These are phyloP conservation scores for Heliconius cydno DNA, from an alignment of 2,888 invertebrate genomes.

Conservation along the genomic window DNA sequence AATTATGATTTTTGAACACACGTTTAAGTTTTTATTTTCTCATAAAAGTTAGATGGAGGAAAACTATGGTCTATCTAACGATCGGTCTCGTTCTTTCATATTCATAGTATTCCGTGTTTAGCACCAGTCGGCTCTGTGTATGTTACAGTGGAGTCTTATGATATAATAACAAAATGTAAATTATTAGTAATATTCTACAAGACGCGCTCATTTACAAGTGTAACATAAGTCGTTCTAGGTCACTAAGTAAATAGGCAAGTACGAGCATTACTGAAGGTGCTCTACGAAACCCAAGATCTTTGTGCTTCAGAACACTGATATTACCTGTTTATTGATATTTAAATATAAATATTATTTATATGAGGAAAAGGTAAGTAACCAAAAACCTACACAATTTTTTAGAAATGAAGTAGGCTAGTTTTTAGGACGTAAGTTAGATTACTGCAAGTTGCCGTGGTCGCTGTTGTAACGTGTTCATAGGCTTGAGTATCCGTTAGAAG, in stretches of 20 bases:
- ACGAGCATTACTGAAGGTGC: conserved; percentile 13
- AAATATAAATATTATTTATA: neutral
- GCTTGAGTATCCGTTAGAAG: no score
- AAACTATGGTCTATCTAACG: no score
- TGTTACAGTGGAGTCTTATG: no score
- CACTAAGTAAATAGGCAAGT: conserved; percentile 25
- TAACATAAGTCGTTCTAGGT: conserved; percentile 20
- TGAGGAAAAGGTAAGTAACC: neutral
- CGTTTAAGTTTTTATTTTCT: no score
- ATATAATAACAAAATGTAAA: neutral
- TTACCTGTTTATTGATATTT: neutral
- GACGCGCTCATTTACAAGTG: neutral
- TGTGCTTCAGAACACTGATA: neutral
- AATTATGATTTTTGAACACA: no score
- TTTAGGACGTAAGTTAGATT: no score
- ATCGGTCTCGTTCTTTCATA: no score
- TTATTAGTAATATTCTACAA: neutral
- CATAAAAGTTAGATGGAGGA: no score
- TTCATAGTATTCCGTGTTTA: no score
- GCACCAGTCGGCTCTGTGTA: no score
- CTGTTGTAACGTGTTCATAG: no score
- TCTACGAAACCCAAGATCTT: conserved; percentile 5
- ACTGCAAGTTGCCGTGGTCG: no score
- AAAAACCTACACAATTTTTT: neutral
- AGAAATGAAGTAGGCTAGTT: neutral